phyloP scores from a whole-genome alignment of 2,888 invertebrate genomes.

The Ryuthela nishihirai region DNA sequence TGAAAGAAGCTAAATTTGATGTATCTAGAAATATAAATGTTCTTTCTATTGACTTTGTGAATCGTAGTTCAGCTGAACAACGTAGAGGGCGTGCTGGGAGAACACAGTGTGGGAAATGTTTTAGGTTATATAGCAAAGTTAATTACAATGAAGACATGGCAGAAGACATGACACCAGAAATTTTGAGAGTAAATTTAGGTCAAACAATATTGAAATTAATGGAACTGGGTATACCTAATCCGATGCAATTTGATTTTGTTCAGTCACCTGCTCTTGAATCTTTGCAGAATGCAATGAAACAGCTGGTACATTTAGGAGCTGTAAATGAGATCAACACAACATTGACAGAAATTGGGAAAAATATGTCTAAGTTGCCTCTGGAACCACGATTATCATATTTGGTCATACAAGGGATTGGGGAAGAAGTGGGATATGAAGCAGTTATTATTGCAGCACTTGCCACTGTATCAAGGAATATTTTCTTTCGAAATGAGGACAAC shows the following conservation, averaged over 20 bases:
- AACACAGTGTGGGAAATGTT: constrained; percentile 49
- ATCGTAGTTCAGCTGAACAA: constrained; percentile 51
- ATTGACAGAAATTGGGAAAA: constrained; percentile 47
- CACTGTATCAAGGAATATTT: constrained; percentile 46
- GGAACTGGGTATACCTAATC: constrained; percentile 42
- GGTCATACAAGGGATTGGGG: constrained; percentile 19
- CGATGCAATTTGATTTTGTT: constrained; percentile 48
- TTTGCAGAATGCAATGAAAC: constrained; percentile 44
- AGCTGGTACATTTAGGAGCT: constrained; percentile 46
- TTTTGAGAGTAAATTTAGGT: constrained; percentile 44
- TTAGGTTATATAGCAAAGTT: constrained; percentile 48
- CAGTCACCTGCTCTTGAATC: constrained; percentile 44
- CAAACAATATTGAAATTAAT: constrained; percentile 27
- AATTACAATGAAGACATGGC: constrained; percentile 46
- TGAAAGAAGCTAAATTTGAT: constrained; percentile 50
- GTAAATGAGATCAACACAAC: constrained; percentile 40
- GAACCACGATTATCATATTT: constrained; percentile 47
- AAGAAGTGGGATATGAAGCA: constrained; percentile 43
- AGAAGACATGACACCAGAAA: constrained; percentile 47
- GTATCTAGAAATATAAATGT: constrained; percentile 46
- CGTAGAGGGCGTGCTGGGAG: constrained; percentile 52
- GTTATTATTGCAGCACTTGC: constrained; percentile 46
- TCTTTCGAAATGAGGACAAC: constrained; percentile 46
- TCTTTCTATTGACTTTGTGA: constrained; percentile 45
- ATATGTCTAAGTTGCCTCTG: constrained; percentile 47